phyloP scores from a whole-genome alignment of 2,797 vertebrate genomes.

The Typhlichthys eigenmanni region DNA sequence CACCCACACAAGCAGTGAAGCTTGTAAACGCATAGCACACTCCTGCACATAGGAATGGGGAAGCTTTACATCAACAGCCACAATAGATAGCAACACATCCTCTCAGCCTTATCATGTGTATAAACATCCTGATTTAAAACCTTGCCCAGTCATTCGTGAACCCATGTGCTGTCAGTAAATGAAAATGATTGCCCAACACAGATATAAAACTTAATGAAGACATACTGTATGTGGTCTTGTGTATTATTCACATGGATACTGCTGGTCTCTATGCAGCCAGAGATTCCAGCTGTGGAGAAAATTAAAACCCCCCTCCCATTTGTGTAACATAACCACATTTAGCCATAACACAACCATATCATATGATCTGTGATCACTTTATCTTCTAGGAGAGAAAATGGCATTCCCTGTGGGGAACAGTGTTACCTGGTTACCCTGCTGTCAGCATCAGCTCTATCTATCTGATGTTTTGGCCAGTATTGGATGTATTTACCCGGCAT shows the following conservation, averaged over 20 bases:
- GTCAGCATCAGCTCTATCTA: too few relatives aligned
- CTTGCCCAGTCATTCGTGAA: conserved; percentile 7
- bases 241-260: conserved; percentile 31
- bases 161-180: conserved; percentile 13
- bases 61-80: conserved; percentile 43
- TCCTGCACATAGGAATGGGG: conserved; percentile 36
- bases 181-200: conserved; percentile 7
- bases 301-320: conserved; percentile 41
- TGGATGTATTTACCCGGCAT: conserved; percentile 3
- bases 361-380: conserved; percentile 49
- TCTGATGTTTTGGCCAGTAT: too few relatives aligned
- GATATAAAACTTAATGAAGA: conserved; percentile 45
- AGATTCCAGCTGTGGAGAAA: conserved; percentile 42
- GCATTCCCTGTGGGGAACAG: conserved; percentile 31
- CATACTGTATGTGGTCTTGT: background rate
- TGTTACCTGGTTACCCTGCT: conserved; percentile 16
- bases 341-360: conserved; percentile 39
- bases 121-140: conserved; percentile 32
- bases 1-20: conserved; percentile 50
- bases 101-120: conserved; percentile 34
- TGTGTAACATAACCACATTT: conserved; percentile 43
- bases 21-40: conserved; percentile 41
- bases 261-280: conserved; percentile 32
- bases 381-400: conserved; percentile 47
- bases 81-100: conserved; percentile 33